Evolutionary conservation across 2,888 invertebrate species (phyloP).

Genomic region (Rhagophthalmus giganteus): DNA sequence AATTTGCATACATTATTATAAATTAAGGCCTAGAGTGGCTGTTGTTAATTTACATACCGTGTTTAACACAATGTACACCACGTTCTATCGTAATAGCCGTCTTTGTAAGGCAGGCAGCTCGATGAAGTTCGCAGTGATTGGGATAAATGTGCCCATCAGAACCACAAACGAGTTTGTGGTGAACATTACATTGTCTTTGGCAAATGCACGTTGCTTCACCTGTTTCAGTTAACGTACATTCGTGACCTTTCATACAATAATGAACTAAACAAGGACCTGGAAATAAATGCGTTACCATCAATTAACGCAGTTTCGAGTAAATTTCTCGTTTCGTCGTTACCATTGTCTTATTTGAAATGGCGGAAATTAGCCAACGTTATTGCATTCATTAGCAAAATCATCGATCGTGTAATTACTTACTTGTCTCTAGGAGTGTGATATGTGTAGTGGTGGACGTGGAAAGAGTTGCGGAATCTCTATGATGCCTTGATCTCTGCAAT

Average conservation of each 20-base stretch:
- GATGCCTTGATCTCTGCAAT: slow-evolving; percentile 55
- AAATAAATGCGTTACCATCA: slow-evolving; percentile 35
- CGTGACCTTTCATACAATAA: slow-evolving; percentile 67
- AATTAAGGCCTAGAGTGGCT: slow-evolving; percentile 21
- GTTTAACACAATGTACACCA: slow-evolving; percentile 58
- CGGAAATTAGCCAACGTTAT: not conserved
- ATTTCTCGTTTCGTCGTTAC: slow-evolving; percentile 3
- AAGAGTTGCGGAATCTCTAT: slow-evolving; percentile 52
- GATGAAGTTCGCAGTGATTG: slow-evolving; percentile 69
- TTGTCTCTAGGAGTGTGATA: slow-evolving; percentile 54
- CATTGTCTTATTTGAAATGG: not conserved
- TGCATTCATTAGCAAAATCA: too few species aligned
- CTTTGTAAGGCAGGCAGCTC: slow-evolving; percentile 63
- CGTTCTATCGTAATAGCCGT: slow-evolving; percentile 61
- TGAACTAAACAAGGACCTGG: slow-evolving; percentile 67
- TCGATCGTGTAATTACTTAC: slow-evolving; percentile 48
- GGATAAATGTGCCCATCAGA: slow-evolving; percentile 68
- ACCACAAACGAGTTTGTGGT: slow-evolving; percentile 65
- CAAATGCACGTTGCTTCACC: slow-evolving; percentile 65
- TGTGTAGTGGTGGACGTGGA: slow-evolving; percentile 49
- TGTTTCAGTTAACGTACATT: slow-evolving; percentile 60
- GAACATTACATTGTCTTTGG: slow-evolving; percentile 60
- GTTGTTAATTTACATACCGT: slow-evolving; percentile 45
- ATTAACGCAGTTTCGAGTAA: slow-evolving; percentile 5
- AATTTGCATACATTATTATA: slow-evolving; percentile 33